A percentile compares a stretch with the other conserved stretches of the same genome.
phyloP scores from a whole-genome alignment of 1,140 invertebrate species.

The Drosophila nasuta region DNA sequence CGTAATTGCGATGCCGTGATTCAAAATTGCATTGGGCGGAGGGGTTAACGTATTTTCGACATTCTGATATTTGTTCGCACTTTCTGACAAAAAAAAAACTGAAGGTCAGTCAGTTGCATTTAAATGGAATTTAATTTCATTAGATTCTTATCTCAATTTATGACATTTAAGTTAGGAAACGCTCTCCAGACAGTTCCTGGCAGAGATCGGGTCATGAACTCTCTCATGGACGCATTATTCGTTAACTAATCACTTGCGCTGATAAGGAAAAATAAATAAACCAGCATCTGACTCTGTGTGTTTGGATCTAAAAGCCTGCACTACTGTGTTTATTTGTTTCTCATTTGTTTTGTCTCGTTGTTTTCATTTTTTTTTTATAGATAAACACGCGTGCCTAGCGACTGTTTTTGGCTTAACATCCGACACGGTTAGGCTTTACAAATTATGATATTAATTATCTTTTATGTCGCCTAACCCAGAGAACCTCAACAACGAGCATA shows the following conservation, averaged over 20 bases:
- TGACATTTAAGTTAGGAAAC: not conserved
- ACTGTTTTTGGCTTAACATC: conserved; percentile 11
- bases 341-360: conserved; percentile 17
- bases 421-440: conserved; percentile 13
- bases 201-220: conserved; percentile 25
- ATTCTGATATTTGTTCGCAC: conserved; percentile 21
- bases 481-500: not conserved
- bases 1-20: conserved; percentile 38
- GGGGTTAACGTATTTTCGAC: not conserved
- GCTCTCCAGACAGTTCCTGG: not conserved
- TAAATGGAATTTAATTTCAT: conserved; percentile 10
- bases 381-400: conserved; percentile 35
- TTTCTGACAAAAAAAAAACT: not conserved
- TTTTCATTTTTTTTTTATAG: conserved; percentile 28
- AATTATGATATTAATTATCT: conserved; percentile 19
- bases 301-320: conserved; percentile 17
- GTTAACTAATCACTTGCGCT: conserved; percentile 25
- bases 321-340: conserved; percentile 33
- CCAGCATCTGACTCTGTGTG: conserved; percentile 29
- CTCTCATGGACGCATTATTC: conserved; percentile 27
- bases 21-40: conserved; percentile 5
- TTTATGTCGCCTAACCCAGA: conserved; percentile 13
- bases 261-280: conserved; percentile 33
- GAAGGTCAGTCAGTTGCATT: conserved; percentile 26
- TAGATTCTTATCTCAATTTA: not conserved